Percentiles rank a stretch among this genome's conserved stretches.
phyloP scores from a whole-genome alignment of 2,113 vertebrate genomes.

The Fregetta grallaria region DNA sequence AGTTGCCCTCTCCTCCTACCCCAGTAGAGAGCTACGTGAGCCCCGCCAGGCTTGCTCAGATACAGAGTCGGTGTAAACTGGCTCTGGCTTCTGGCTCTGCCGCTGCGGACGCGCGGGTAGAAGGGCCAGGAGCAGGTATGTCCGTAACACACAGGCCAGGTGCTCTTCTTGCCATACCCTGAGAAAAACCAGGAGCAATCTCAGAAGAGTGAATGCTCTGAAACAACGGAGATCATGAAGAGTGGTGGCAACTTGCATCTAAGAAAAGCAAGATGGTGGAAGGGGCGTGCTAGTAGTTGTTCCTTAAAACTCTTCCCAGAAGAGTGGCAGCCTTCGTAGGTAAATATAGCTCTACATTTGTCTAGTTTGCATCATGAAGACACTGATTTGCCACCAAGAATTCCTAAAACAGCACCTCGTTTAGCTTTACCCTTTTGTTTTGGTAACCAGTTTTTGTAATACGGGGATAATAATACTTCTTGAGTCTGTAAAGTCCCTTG shows the following conservation, averaged over 20 bases:
- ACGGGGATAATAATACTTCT: not conserved
- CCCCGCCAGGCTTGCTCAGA: not conserved
- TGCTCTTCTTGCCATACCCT: not conserved
- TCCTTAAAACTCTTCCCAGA: not conserved
- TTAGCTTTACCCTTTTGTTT: not conserved
- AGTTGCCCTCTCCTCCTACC: not conserved
- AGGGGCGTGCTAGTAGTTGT: accelerated
- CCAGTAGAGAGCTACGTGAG: accelerated
- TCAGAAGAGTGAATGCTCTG: not conserved
- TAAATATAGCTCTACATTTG: not conserved
- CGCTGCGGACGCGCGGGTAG: not conserved
- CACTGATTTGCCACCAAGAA: not conserved
- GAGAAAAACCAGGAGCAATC: not conserved
- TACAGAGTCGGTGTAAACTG: accelerated
- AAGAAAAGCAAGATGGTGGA: not conserved
- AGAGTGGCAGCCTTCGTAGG: not conserved
- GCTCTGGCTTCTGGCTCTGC: not conserved
- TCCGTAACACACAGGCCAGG: accelerated
- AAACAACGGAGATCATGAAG: not conserved
- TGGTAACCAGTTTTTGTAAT: not conserved
- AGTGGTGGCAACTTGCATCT: too few species aligned
- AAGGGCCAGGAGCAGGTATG: not conserved
- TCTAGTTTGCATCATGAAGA: not conserved
- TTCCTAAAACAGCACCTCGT: not conserved
- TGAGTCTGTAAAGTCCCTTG: not conserved